A percentile compares a stretch with the other conserved stretches of the same genome.
Evolutionary conservation across 2,888 invertebrate species (phyloP).

Genomic region (Eulithis testata): DNA sequence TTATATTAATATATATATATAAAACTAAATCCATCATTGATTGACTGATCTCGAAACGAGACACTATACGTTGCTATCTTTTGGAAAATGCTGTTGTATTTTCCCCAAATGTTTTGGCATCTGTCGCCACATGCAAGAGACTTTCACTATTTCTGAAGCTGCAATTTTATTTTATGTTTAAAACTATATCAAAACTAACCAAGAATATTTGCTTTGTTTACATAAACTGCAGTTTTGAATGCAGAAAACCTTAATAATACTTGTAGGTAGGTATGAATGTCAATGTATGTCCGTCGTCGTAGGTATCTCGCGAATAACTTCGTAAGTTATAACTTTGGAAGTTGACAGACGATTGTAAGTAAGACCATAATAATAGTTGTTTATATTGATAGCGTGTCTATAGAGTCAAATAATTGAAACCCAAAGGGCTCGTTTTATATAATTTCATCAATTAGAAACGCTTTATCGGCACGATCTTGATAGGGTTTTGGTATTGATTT

Average conservation of each 20-base stretch:
- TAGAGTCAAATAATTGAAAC: conserved; percentile 20
- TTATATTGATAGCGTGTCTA: not conserved
- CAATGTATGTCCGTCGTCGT: too few species aligned
- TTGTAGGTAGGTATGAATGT: too few species aligned
- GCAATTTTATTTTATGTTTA: conserved; percentile 48
- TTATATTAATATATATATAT: too few species aligned
- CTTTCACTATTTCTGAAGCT: conserved; percentile 45
- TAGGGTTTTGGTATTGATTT: conserved; percentile 23
- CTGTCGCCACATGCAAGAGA: conserved; percentile 45
- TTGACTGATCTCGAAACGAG: conserved; percentile 16
- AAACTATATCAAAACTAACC: conserved; percentile 44
- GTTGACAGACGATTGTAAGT: too few species aligned
- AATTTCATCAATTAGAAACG: conserved; percentile 33
- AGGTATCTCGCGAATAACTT: not conserved
- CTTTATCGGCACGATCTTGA: conserved; percentile 30
- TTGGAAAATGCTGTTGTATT: conserved; percentile 15
- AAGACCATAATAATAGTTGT: not conserved
- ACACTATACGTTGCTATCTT: not conserved
- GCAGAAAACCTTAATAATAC: not conserved
- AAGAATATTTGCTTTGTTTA: conserved; percentile 35
- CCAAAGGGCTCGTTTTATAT: conserved; percentile 31
- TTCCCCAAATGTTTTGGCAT: conserved; percentile 47
- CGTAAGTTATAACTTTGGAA: not conserved
- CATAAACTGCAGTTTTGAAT: conserved; percentile 33
- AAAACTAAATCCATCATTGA: too few species aligned